Evolutionary conservation across 2,797 vertebrate genomes (phyloP), one percentile per base, ranked within the genome.

Genomic region (Cyprinella venusta): DNA sequence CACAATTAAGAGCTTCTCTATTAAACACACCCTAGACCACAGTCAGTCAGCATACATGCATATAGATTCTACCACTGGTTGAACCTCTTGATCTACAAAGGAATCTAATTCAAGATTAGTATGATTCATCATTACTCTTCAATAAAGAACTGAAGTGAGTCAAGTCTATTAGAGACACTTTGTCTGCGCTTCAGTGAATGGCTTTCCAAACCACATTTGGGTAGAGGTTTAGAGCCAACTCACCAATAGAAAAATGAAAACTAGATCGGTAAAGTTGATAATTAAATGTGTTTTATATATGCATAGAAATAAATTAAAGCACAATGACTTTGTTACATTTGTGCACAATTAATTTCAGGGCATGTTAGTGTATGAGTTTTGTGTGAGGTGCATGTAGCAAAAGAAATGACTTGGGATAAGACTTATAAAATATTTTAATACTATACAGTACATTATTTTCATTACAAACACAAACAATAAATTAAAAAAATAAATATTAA

Each of bases 401-500:
- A 63, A 61, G 8, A 12, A 76, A 63, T 45, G 1, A 12, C 24
- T 26, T 21, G 7, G 16, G 18, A 80, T 48, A 19, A 69, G 64
- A 24, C 13, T 63, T 63, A 50, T 56, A 78, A 70, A 78, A 78
- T 78, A 78, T 64, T 83, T 83, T 83, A 83, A 71, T 83, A 71
- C 30, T 70, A 50, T 83, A 71, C 54, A 77, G 33, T 63, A 71
- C 67, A 78, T 83, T 70, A n/a, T 61, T 83, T 15, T 91, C 56
- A 84, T 88, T 87, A 90, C 64, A 87, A 89, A 91, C 86, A 82
- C 64, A 42, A 91, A 93, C 82, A 92, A 91, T 19, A 91, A 92
- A 95, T 95, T 12, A 18, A 93, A 92, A 95, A 85, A 92, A 95
- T 95, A 95, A 95, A 96, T 95, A 95, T 93, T 95, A 96, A 95